Percentiles rank a stretch among this genome's conserved stretches.
These are phyloP conservation scores for Neostethus bicornis DNA, from an alignment of 2,797 vertebrate genomes.

Conservation along the genomic window DNA sequence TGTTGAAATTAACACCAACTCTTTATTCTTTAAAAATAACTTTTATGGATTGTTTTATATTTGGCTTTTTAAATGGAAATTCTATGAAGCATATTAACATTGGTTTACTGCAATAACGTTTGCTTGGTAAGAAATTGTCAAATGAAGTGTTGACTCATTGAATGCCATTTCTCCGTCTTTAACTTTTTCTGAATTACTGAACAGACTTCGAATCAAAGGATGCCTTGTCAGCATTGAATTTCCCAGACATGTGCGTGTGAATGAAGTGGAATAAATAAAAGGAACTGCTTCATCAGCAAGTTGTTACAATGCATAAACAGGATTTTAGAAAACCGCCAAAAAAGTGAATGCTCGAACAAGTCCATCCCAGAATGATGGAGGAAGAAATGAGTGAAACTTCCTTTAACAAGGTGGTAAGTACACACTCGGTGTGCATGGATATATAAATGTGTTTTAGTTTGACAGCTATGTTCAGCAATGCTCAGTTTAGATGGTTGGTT, in stretches of 20 bases:
- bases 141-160: conserved; percentile 58
- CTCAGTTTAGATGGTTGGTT: not conserved
- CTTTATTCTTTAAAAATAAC: conserved; percentile 11
- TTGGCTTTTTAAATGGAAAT: conserved; percentile 42
- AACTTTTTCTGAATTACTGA: conserved; percentile 48
- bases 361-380: conserved; percentile 42
- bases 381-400: conserved; percentile 35
- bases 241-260: conserved; percentile 59
- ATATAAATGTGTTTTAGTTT: not conserved
- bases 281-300: conserved; percentile 59
- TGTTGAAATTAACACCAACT: not conserved
- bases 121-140: conserved; percentile 52
- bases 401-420: conserved; percentile 39
- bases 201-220: conserved; percentile 75
- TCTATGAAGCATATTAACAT: conserved; percentile 55
- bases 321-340: conserved; percentile 41
- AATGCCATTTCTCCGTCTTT: conserved; percentile 46
- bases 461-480: not conserved
- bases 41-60: conserved; percentile 11
- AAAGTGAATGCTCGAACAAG: conserved; percentile 49
- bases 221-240: conserved; percentile 73
- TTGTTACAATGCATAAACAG: conserved; percentile 47
- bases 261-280: conserved; percentile 58
- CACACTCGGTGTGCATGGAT: conserved; percentile 3
- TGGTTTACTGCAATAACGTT: conserved; percentile 45